A percentile compares a stretch with the other conserved stretches of the same genome.
phyloP scores from a whole-genome alignment of 1,140 invertebrate genomes.

The Augochlora pura region DNA sequence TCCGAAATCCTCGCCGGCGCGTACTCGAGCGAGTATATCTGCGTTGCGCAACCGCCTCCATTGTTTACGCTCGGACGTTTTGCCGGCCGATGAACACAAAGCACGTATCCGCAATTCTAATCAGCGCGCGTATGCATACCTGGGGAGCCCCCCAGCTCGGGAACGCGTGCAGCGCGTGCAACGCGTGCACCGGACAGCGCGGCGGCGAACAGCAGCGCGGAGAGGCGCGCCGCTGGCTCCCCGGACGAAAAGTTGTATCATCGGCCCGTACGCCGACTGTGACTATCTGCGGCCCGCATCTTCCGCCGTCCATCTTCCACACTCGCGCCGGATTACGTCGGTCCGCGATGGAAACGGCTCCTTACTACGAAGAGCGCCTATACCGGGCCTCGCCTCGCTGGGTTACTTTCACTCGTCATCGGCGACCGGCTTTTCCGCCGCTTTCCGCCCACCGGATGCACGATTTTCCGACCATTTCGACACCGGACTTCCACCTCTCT shows the following conservation, averaged over 20 bases:
- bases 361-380: conserved; percentile 73
- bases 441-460: conserved; percentile 55
- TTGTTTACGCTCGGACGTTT: conserved; percentile 71
- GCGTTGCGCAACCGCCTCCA: conserved; percentile 65
- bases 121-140: conserved; percentile 58
- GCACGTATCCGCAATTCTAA: conserved; percentile 71
- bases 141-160: conserved; percentile 29
- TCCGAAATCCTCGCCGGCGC: not conserved
- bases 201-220: not conserved
- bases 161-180: conserved; percentile 47
- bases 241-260: conserved; percentile 67
- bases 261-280: conserved; percentile 66
- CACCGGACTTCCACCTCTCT: conserved; percentile 1
- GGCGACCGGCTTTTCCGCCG: conserved; percentile 70
- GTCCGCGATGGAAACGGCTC: conserved; percentile 55
- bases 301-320: conserved; percentile 56
- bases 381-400: conserved; percentile 33
- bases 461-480: conserved; percentile 60
- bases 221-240: not conserved
- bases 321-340: conserved; percentile 53
- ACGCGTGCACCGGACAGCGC: not conserved
- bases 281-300: conserved; percentile 73
- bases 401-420: conserved; percentile 76
- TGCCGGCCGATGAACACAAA: conserved; percentile 76
- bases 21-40: conserved; percentile 50